Conservation (phyloP, 1,140 invertebrate species). For the Neodiprion virginianus region DNA sequence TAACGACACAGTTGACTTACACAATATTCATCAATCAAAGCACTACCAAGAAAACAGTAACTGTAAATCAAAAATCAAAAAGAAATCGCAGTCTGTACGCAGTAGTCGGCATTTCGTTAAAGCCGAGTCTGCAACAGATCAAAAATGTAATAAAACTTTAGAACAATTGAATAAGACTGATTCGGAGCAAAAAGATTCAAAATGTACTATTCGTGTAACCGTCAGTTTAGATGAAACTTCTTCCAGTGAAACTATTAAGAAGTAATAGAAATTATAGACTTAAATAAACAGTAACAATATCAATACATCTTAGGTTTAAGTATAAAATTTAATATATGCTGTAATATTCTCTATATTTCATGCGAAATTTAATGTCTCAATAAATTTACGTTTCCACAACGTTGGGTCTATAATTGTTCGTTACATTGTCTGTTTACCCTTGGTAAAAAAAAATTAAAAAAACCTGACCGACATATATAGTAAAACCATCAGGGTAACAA, state of each 20-base stretch:
- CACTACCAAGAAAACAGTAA: too few relatives aligned
- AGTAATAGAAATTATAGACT: neutral
- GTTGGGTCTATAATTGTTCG: too few relatives aligned
- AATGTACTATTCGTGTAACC: neutral
- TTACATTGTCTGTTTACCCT: too few relatives aligned
- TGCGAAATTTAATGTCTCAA: too few relatives aligned
- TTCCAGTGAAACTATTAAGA: neutral
- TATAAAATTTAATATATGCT: neutral
- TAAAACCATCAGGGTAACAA: too few relatives aligned
- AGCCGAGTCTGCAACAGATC: too few relatives aligned
- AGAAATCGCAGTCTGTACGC: neutral
- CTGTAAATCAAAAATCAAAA: neutral
- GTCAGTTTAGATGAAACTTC: neutral
- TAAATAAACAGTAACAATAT: neutral
- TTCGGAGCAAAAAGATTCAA: neutral
- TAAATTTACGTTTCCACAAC: too few relatives aligned
- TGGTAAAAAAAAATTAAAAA: too few relatives aligned
- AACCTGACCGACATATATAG: too few relatives aligned
- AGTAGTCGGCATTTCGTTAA: neutral
- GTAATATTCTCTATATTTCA: too few relatives aligned
- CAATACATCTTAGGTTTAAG: neutral
- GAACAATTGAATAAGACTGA: neutral
- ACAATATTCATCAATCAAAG: too few relatives aligned
- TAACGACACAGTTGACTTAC: neutral
- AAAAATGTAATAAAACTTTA: neutral